These are phyloP conservation scores for western clawed frog (Xenopus tropicalis) DNA, from an alignment of 2,113 vertebrate species.

Conservation along the genomic window UCB_Xtro_10.0 CM004447.2:137667001-137667500, in stretches of 20 bases:
- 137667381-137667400: neutral
- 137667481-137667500: too few species aligned
- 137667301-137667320: neutral
- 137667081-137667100: conserved; percentile 3
- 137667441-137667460: too few species aligned
- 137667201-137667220: conserved; percentile 2
- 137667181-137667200: conserved; percentile 7
- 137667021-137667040: too few species aligned
- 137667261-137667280: conserved; percentile 1
- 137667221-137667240: conserved; percentile 1
- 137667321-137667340: neutral
- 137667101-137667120: neutral
- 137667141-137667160: neutral
- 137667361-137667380: neutral
- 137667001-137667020: too few species aligned
- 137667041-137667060: too few species aligned
- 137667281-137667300: neutral
- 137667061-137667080: neutral
- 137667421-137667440: too few species aligned
- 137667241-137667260: neutral
- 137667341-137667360: neutral
- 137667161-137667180: conserved; percentile 2
- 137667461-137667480: too few species aligned
- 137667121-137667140: neutral
- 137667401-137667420: neutral